These are phyloP conservation scores for Calameuta pallipes DNA, from an alignment of 2,888 invertebrate genomes.

Conservation along the genomic window DNA sequence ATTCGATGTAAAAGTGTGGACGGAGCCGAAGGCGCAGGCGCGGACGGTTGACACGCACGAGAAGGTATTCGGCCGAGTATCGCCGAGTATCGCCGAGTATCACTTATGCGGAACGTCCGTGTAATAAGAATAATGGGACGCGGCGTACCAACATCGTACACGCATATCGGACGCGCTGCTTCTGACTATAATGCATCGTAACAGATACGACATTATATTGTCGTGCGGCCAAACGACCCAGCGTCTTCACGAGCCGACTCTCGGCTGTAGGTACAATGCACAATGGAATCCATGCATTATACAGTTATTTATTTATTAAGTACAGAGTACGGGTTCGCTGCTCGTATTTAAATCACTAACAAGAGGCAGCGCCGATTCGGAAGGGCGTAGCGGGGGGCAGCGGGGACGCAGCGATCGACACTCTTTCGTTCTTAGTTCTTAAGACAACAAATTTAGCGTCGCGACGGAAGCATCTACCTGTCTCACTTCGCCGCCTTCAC, in stretches of 20 bases:
- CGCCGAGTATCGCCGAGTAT: neutral
- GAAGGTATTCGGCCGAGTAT: neutral
- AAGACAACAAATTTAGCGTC: no score
- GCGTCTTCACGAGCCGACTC: conserved; percentile 8
- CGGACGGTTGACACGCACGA: conserved; percentile 4
- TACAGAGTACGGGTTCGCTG: conserved; percentile 20
- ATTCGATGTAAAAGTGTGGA: no score
- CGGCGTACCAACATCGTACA: neutral
- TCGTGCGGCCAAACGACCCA: conserved; percentile 18
- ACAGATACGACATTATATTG: conserved; percentile 42
- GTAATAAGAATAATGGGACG: conserved; percentile 8
- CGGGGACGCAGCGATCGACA: neutral
- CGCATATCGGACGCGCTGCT: conserved; percentile 18
- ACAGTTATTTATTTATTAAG: conserved; percentile 46
- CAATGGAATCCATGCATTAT: conserved; percentile 45
- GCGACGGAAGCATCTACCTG: no score
- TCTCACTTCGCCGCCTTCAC: no score
- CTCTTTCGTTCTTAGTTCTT: neutral
- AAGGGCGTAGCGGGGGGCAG: neutral
- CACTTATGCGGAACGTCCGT: conserved; percentile 4
- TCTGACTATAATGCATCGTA: conserved; percentile 33
- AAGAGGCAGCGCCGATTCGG: conserved; percentile 10
- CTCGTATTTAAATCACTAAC: conserved; percentile 31
- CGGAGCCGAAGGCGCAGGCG: neutral
- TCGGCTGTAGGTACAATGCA: conserved; percentile 35